Base-by-base conservation (phyloP, 2,888 invertebrate genomes). In the Cryptosula pallasiana region DNA sequence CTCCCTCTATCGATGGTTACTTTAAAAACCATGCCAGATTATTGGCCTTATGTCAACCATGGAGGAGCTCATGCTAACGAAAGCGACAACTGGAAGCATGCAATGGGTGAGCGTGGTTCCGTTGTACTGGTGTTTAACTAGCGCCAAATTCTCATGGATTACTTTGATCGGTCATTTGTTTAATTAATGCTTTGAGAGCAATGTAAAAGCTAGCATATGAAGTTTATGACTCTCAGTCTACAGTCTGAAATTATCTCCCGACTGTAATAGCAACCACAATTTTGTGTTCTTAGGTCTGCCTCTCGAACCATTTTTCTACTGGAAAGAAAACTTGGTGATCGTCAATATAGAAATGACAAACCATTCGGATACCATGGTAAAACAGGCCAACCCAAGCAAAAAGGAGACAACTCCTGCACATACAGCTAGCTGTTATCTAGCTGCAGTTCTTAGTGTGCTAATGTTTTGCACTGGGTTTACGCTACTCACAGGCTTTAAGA, bases 1-100 rank as follows among this genome's bases (percentile, higher is more conserved):
- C 27, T 13, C 29, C 32, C 63, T 13, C 5, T 63, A n/a, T 63
- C 63, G 13, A 63, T 63, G 32, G 34, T 32, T 13, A 32, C 32
- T 25, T 34, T 63, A 32, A 63, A 63, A 32, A 34, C 25, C n/a
- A 9, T 63, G 32, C 29, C 29, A 32, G 63, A 63, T 32, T 63
- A 63, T 32, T 63, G 63, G 63, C 63, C 63, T 13, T 63, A 63
- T 63, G 63, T 63, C 9, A 63, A 63, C 34, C n/a, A 63, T 34
- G 63, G 63, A n/a, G 34, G n/a, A 9, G 27, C 34, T 29, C 63
- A 27, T 13, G 9, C 5, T 2, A 63, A 63, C 32, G 63, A 63
- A 5, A 63, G 63, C 32, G 9, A 5, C n/a, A 63, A 27, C 34
- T 63, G 63, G 63, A 63, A 63, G n/a, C 63, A 29, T 13, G 29